phyloP scores from a whole-genome alignment of 1,140 invertebrate species.

The Pogonomyrmex californicus region DNA sequence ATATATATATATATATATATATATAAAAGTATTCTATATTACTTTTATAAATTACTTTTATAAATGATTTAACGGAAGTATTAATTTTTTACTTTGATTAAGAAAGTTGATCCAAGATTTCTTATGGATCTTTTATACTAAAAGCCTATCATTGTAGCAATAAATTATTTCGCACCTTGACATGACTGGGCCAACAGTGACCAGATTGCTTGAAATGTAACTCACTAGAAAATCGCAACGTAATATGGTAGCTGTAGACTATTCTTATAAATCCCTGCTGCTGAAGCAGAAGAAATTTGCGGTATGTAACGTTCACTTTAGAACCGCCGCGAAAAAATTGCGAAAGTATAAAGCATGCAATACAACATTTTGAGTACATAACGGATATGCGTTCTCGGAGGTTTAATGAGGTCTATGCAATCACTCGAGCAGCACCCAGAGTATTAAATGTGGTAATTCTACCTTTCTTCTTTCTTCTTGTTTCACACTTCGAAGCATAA shows the following conservation, averaged over 20 bases:
- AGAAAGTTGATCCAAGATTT: neutral
- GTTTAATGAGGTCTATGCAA: slow-evolving; percentile 69
- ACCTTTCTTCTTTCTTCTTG: slow-evolving; percentile 42
- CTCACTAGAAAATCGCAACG: slow-evolving; percentile 10
- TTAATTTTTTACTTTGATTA: neutral
- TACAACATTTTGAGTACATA: slow-evolving; percentile 64
- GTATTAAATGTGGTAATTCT: slow-evolving; percentile 34
- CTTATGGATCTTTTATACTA: neutral
- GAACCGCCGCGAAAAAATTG: slow-evolving; percentile 27
- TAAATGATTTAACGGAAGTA: neutral
- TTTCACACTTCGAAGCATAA: slow-evolving; percentile 40
- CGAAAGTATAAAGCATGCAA: slow-evolving; percentile 61
- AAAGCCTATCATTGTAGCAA: neutral
- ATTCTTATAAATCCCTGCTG: neutral
- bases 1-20: too few relatives aligned
- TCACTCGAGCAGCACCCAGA: slow-evolving; percentile 40
- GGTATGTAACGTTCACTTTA: slow-evolving; percentile 6
- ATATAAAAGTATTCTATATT: too few relatives aligned
- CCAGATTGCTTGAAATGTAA: slow-evolving; percentile 14
- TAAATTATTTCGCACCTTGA: slow-evolving; percentile 21
- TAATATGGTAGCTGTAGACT: slow-evolving; percentile 6
- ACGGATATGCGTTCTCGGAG: slow-evolving; percentile 70
- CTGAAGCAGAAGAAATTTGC: neutral
- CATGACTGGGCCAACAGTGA: neutral
- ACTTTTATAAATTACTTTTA: neutral